Base-by-base conservation (phyloP, 2,888 invertebrate species). In the Chrysolina americana region DNA sequence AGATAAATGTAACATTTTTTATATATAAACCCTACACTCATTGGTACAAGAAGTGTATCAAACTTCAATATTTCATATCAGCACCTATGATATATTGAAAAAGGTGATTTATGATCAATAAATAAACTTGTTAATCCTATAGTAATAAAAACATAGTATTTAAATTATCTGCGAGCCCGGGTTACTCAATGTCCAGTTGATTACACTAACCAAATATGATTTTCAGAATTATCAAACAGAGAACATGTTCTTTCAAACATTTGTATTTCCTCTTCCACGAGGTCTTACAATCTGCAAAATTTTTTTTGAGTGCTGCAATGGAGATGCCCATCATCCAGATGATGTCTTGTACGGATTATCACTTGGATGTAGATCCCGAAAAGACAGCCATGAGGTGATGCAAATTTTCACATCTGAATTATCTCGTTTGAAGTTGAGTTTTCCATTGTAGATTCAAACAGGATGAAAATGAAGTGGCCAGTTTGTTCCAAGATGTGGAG, bases 281-380 rank as follows among this genome's bases (percentile, higher is more conserved):
- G 84, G 94, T 95, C 0, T 92, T 98, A 82, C 94, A 96, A 82
- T 95, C 97, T 0, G 96, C 98, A 0, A 95, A 97, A 81, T 92
- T 98, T 83, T 99, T 98, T 89, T 91, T 99, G 23, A 95, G 97
- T 2, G 96, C 98, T 0, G 96, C 98, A 0, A 90, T 99, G 13
- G 95, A 97, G 87, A 94, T 94, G 62, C 98, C 99, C 0, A 94
- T 99, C 66, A 95, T 98, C 92, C 92, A 94, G 70, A 92, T 98
- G 62, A 90, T 99, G 50, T 95, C 95, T 87, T 96, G 96, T 81
- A 96, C 96, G 84, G 97, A 98, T 85, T 93, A 94, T 88, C 96
- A 95, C 88, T 91, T 98, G 68, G 98, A 98, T 86, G 93, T 97
- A 47, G 98, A 98, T 88, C 96, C 97, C 0, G 93, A 94, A 78